Percentiles rank a stretch among this genome's conserved stretches.
phyloP scores from a whole-genome alignment of 2,113 vertebrate species.

The Sebastes fasciatus region DNA sequence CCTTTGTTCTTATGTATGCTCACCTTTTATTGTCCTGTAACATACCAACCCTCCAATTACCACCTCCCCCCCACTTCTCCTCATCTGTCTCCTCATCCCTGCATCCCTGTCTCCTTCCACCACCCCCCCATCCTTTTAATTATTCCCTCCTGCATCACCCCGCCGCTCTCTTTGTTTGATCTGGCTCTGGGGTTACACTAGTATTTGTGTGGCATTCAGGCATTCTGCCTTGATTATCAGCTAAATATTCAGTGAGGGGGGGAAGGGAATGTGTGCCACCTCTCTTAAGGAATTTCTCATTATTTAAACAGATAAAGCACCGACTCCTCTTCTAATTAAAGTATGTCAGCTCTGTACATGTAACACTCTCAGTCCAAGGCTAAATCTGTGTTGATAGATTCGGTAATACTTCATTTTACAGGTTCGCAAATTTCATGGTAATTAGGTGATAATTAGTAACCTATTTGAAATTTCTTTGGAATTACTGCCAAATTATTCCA shows the following conservation, averaged over 20 bases:
- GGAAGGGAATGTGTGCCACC: neutral
- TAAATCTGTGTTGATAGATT: no score
- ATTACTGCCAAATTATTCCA: no score
- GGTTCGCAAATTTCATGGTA: no score
- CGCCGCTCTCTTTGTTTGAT: constrained; percentile 30
- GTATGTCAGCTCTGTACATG: neutral
- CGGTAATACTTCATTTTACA: no score
- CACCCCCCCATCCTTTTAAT: constrained; percentile 10
- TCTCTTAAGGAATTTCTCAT: neutral
- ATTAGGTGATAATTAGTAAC: no score
- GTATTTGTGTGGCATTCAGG: constrained; percentile 19
- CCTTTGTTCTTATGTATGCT: constrained; percentile 46
- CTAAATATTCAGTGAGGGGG: constrained; percentile 39
- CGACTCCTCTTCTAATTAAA: neutral
- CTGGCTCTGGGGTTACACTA: constrained; percentile 10
- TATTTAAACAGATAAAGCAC: neutral
- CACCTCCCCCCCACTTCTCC: neutral
- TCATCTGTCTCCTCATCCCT: constrained; percentile 6
- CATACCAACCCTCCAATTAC: constrained; percentile 21
- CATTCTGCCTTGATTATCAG: constrained; percentile 51
- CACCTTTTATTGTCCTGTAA: constrained; percentile 24
- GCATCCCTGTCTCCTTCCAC: neutral
- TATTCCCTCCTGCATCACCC: constrained; percentile 16
- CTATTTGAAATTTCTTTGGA: no score
- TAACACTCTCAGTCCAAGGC: neutral